phyloP scores from a whole-genome alignment of 2,888 invertebrate genomes.

The Aphelenchoides bicaudatus region DNA sequence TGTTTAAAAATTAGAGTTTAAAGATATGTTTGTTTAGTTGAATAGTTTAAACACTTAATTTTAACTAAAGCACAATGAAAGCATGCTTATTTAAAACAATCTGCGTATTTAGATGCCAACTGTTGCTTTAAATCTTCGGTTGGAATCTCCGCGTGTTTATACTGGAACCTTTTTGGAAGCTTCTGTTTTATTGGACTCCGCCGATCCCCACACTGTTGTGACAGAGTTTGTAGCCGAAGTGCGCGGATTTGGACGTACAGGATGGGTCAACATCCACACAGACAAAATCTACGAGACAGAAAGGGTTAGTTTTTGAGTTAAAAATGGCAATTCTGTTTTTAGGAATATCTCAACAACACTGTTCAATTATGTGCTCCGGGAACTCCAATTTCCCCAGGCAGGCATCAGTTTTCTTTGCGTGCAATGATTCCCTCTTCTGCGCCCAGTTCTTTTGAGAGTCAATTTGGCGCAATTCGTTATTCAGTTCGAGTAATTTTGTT shows the following conservation, averaged over 20 bases:
- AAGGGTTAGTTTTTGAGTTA: conserved; percentile 33
- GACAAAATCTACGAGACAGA: conserved; percentile 59
- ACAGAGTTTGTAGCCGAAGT: conserved; percentile 37
- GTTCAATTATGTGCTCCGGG: conserved; percentile 41
- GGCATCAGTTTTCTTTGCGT: conserved; percentile 54
- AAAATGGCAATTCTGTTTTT: conserved; percentile 9
- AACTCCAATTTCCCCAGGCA: conserved; percentile 42
- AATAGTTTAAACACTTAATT: too few species aligned
- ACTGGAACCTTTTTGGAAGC: conserved; percentile 52
- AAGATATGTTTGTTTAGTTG: too few species aligned
- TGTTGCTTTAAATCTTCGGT: conserved; percentile 52
- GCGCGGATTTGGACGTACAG: conserved; percentile 44
- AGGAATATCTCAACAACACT: conserved; percentile 42
- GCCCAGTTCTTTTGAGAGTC: conserved; percentile 53
- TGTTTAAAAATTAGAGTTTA: too few species aligned
- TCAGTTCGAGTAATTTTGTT: conserved; percentile 45
- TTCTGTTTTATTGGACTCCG: conserved; percentile 49
- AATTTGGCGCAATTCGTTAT: conserved; percentile 56
- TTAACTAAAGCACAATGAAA: too few species aligned
- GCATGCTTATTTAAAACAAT: too few species aligned
- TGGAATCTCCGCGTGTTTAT: conserved; percentile 46
- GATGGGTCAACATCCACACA: conserved; percentile 59
- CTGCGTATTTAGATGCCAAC: conserved; percentile 60
- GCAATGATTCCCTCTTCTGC: conserved; percentile 45
- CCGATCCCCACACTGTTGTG: conserved; percentile 51